Evolutionary conservation across 2,113 vertebrate genomes (phyloP).

Genomic region (Misgurnus anguillicaudatus): DNA sequence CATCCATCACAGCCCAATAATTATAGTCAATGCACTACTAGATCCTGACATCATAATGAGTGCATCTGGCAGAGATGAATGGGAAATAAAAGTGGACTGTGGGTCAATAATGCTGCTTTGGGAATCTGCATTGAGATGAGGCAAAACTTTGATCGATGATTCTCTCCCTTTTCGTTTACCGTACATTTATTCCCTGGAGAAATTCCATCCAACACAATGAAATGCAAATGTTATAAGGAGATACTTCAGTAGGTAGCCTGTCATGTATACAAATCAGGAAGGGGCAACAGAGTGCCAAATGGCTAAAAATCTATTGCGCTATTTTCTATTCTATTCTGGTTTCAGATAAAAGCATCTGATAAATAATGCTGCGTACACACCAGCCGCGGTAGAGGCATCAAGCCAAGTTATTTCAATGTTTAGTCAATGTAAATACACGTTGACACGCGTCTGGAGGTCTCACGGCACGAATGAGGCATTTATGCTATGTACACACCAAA

Average conservation of each 20-base stretch:
- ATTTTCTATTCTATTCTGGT: background rate
- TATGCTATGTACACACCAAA: too few species aligned
- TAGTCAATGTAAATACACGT: too few species aligned
- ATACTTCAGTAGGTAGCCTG: background rate
- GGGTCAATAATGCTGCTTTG: slow-evolving; percentile 21
- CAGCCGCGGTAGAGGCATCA: too few species aligned
- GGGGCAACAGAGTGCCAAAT: background rate
- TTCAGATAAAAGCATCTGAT: background rate
- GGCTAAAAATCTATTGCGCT: background rate
- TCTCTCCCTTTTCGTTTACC: too few species aligned
- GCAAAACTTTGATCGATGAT: background rate
- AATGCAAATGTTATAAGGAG: background rate
- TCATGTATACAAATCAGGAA: background rate
- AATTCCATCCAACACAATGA: background rate
- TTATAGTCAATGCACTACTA: slow-evolving; percentile 29
- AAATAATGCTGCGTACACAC: too few species aligned
- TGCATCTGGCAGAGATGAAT: slow-evolving; percentile 23
- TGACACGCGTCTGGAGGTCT: too few species aligned
- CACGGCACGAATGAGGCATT: too few species aligned
- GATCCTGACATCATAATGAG: slow-evolving; percentile 21
- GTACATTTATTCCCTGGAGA: background rate
- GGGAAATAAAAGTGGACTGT: background rate
- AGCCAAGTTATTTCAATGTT: too few species aligned
- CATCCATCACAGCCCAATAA: slow-evolving; percentile 25
- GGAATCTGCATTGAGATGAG: slow-evolving; percentile 1